Conservation (phyloP, 2,888 invertebrate genomes). For the Eupithecia centaureata region DNA sequence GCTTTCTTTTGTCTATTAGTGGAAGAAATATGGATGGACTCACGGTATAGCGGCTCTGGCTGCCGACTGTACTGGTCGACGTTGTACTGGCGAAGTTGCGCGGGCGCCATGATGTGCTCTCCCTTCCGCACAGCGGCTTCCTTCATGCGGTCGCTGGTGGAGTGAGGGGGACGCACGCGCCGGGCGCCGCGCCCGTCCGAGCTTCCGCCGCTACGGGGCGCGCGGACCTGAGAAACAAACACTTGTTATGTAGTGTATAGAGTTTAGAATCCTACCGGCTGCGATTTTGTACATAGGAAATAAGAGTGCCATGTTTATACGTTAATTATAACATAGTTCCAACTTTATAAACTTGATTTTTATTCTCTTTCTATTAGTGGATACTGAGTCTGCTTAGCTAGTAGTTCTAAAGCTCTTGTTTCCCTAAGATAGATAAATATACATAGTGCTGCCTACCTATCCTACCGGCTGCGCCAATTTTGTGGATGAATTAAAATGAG, state of each 20-base stretch:
- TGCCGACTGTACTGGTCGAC: conserved; percentile 51
- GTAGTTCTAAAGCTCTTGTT: no score
- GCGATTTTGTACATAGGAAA: not conserved
- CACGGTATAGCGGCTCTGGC: conserved; percentile 68
- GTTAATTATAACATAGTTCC: no score
- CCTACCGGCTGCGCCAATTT: no score
- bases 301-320: no score
- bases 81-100: conserved; percentile 71
- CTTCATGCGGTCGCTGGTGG: conserved; percentile 93
- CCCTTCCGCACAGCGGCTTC: conserved; percentile 93
- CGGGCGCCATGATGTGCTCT: conserved; percentile 87
- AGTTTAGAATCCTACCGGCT: not conserved
- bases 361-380: no score
- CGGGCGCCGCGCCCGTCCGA: conserved; percentile 70
- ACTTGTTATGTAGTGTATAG: not conserved
- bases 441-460: no score
- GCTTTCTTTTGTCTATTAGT: no score
- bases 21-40: no score
- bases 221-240: conserved; percentile 69
- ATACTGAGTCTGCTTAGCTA: no score
- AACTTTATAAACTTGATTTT: no score
- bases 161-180: conserved; percentile 93
- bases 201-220: conserved; percentile 78
- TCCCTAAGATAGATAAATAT: no score
- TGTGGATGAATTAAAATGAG: no score